These are phyloP conservation scores for Acleris cristana DNA, from an alignment of 2,888 invertebrate species.

Conservation along the genomic window DNA sequence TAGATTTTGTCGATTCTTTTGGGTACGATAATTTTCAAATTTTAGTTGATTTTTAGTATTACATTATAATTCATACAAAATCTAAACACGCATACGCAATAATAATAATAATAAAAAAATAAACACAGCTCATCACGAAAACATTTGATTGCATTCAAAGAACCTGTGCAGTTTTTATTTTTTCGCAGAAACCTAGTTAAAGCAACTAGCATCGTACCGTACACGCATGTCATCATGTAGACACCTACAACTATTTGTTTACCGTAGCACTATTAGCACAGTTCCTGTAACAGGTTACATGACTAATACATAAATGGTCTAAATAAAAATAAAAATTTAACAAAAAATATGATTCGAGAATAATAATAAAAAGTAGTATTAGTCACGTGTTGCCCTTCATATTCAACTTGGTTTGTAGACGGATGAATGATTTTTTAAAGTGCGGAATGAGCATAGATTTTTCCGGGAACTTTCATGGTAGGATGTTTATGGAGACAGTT, in stretches of 20 bases:
- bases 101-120: slow-evolving; percentile 2
- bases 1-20: slow-evolving; percentile 15
- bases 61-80: no score
- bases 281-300: slow-evolving; percentile 21
- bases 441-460: no score
- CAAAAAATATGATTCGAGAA: no score
- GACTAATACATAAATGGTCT: no score
- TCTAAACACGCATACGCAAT: no score
- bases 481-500: slow-evolving; percentile 32
- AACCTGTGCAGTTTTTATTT: slow-evolving; percentile 18
- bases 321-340: no score
- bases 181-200: slow-evolving; percentile 30
- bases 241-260: slow-evolving; percentile 24
- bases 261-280: slow-evolving; percentile 28
- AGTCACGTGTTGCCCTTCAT: no score
- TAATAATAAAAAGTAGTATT: no score
- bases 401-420: no score
- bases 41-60: background rate
- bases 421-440: no score
- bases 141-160: slow-evolving; percentile 25
- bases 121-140: background rate
- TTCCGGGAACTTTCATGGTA: slow-evolving; percentile 24
- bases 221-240: slow-evolving; percentile 31
- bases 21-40: background rate
- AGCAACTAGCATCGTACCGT: slow-evolving; percentile 12